Conservation (phyloP, 2,113 vertebrate species). For the Ceuthmochares aereus region DNA sequence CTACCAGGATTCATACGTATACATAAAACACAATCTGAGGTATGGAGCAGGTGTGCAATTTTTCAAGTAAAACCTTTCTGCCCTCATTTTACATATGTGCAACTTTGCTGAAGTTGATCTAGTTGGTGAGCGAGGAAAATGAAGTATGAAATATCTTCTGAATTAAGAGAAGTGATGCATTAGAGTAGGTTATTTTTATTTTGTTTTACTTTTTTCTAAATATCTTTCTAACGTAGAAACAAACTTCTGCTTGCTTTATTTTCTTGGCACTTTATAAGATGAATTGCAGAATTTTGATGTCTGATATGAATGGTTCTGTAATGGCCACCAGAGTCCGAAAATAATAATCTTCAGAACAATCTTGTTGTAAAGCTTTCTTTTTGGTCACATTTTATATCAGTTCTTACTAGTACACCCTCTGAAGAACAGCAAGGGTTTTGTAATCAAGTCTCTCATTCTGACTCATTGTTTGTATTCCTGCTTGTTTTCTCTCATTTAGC, state of each 20-base stretch:
- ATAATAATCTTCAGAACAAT: background rate
- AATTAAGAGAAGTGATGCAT: background rate
- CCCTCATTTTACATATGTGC: rapidly evolving
- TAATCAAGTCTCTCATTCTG: background rate
- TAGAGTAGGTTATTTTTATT: rapidly evolving
- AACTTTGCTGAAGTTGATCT: rapidly evolving
- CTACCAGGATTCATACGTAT: background rate
- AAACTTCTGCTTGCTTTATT: background rate
- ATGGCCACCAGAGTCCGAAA: background rate
- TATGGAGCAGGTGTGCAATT: background rate
- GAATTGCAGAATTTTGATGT: background rate
- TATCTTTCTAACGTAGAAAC: rapidly evolving
- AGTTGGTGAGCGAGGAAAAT: background rate
- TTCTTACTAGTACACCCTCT: background rate
- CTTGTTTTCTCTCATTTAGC: background rate
- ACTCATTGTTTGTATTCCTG: background rate
- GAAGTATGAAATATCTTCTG: background rate
- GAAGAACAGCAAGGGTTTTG: background rate
- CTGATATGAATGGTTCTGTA: background rate
- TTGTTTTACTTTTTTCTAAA: background rate
- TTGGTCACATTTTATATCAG: background rate
- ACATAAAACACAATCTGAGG: background rate
- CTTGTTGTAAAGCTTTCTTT: background rate
- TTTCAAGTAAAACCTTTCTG: background rate
- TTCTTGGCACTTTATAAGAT: background rate